These are phyloP conservation scores for Neotoxoptera formosana DNA, from an alignment of 1,140 invertebrate species.

Conservation along the genomic window DNA sequence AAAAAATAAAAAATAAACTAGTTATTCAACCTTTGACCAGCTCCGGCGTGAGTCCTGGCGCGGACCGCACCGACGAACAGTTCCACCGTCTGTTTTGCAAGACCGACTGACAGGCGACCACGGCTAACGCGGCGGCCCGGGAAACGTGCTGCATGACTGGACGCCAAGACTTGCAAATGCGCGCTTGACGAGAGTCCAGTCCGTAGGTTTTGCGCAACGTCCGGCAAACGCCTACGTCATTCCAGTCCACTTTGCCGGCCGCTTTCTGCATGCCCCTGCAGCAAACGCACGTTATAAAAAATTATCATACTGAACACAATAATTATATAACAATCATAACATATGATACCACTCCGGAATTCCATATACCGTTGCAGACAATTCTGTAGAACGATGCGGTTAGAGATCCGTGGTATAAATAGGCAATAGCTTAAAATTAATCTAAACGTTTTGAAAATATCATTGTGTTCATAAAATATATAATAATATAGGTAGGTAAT, in stretches of 20 bases:
- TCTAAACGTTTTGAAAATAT: too few relatives aligned
- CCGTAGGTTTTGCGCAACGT: conserved; percentile 67
- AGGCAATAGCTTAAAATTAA: too few relatives aligned
- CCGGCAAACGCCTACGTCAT: conserved; percentile 61
- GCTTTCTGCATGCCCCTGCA: conserved; percentile 65
- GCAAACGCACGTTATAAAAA: background rate
- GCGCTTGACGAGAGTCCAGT: conserved; percentile 70
- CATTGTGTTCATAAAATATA: too few relatives aligned
- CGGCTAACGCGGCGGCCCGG: conserved; percentile 73
- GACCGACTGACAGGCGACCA: conserved; percentile 75
- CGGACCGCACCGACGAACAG: conserved; percentile 78
- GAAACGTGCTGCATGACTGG: conserved; percentile 79
- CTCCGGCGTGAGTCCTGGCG: conserved; percentile 77
- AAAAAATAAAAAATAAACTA: conserved; percentile 22
- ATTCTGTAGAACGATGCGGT: too few relatives aligned
- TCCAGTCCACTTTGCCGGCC: conserved; percentile 55
- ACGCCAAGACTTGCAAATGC: conserved; percentile 71
- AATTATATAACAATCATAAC: too few relatives aligned
- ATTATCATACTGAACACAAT: too few relatives aligned
- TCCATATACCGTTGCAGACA: too few relatives aligned
- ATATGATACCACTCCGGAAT: too few relatives aligned
- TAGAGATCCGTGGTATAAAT: too few relatives aligned
- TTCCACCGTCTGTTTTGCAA: conserved; percentile 83
- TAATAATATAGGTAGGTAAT: too few relatives aligned
- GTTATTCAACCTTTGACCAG: conserved; percentile 73